Evolutionary conservation across 2,888 invertebrate genomes (phyloP).

Genomic region (Rhyacophila evoluta): DNA sequence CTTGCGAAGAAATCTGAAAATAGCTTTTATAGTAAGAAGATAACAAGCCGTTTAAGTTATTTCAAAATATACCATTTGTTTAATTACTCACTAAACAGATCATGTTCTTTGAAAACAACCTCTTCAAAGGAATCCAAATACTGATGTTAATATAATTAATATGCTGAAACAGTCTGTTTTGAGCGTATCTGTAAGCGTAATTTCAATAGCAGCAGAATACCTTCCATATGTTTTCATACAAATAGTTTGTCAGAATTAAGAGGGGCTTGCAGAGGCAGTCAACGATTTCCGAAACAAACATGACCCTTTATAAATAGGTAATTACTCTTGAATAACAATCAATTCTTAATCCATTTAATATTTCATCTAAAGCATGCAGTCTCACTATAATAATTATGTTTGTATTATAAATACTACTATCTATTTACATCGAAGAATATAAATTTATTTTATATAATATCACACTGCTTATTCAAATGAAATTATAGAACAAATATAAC

Average conservation of each 20-base stretch:
- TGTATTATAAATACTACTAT: too few relatives aligned
- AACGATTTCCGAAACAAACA: not conserved
- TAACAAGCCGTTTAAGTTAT: not conserved
- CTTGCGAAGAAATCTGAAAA: not conserved
- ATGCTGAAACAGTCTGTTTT: not conserved
- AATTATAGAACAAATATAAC: too few relatives aligned
- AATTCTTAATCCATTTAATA: too few relatives aligned
- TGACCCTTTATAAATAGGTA: not conserved
- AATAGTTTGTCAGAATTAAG: not conserved
- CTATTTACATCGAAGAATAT: too few relatives aligned
- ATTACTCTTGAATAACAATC: not conserved
- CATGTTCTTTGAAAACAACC: not conserved
- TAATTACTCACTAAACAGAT: not conserved
- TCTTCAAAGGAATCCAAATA: conserved; percentile 6
- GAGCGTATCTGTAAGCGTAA: not conserved
- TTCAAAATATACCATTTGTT: not conserved
- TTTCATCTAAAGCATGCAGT: too few relatives aligned
- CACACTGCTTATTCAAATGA: too few relatives aligned
- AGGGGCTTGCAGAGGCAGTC: not conserved
- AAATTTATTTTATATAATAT: too few relatives aligned
- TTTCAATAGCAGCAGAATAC: not conserved
- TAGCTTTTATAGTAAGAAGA: not conserved
- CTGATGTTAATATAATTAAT: conserved; percentile 2
- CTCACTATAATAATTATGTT: too few relatives aligned
- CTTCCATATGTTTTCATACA: conserved; percentile 13